Evolutionary conservation across 1,140 invertebrate genomes (phyloP).

Genomic region (Rhyzopertha dominica): DNA sequence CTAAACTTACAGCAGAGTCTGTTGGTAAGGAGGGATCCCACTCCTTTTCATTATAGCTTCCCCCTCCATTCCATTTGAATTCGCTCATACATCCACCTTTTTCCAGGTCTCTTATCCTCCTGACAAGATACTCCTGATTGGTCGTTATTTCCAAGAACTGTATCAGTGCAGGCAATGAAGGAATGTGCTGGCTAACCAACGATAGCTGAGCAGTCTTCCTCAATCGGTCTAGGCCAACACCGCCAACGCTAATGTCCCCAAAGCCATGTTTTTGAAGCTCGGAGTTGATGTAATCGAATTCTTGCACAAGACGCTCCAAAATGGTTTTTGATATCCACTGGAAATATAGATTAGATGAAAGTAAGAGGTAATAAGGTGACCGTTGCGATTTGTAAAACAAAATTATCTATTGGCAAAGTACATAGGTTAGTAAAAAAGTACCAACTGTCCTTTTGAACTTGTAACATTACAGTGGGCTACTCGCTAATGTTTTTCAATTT

Average conservation of each 20-base stretch:
- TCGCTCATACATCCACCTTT: conserved; percentile 76
- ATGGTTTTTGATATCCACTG: conserved; percentile 79
- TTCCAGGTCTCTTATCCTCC: conserved; percentile 68
- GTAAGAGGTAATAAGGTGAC: too few species aligned
- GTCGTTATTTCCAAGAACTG: conserved; percentile 72
- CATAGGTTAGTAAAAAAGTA: too few species aligned
- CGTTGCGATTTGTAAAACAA: conserved; percentile 14
- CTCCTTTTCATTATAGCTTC: conserved; percentile 63
- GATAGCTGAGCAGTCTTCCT: conserved; percentile 58
- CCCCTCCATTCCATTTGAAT: conserved; percentile 75
- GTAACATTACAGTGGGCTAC: too few species aligned
- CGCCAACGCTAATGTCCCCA: conserved; percentile 65
- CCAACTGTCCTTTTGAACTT: too few species aligned
- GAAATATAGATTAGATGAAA: too few species aligned
- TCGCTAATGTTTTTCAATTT: too few species aligned
- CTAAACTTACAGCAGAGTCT: conserved; percentile 65
- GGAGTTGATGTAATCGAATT: conserved; percentile 66
- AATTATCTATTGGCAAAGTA: too few species aligned
- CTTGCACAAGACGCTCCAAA: conserved; percentile 59
- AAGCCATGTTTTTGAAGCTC: conserved; percentile 62
- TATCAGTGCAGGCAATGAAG: conserved; percentile 62
- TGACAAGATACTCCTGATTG: conserved; percentile 79
- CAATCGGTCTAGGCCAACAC: conserved; percentile 62
- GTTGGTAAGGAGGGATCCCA: conserved; percentile 77
- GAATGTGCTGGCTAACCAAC: conserved; percentile 57